phyloP scores from a whole-genome alignment of 2,888 invertebrate genomes.

The Petrophora chlorosata region DNA sequence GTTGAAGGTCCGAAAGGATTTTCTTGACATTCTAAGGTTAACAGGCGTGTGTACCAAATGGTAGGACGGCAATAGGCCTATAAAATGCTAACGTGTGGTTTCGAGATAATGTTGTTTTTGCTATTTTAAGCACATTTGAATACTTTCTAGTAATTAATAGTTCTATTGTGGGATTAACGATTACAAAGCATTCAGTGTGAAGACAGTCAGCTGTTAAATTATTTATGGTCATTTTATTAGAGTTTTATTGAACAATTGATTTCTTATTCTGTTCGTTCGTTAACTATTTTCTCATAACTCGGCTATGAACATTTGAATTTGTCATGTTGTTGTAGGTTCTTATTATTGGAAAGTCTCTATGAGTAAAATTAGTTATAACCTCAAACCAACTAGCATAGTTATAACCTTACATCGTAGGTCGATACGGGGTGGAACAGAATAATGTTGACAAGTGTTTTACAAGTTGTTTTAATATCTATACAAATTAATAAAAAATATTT shows the following conservation, averaged over 20 bases:
- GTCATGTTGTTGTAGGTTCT: too few species aligned
- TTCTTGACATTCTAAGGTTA: slow-evolving; percentile 26
- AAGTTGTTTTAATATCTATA: too few species aligned
- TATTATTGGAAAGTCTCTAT: too few species aligned
- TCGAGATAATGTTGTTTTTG: slow-evolving; percentile 24
- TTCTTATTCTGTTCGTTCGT: too few species aligned
- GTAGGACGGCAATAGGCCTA: slow-evolving; percentile 25
- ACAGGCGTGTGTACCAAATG: slow-evolving; percentile 21
- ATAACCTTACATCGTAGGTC: too few species aligned
- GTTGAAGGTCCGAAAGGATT: slow-evolving; percentile 9
- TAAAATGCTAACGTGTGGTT: slow-evolving; percentile 22
- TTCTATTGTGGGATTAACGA: slow-evolving; percentile 4
- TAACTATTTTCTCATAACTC: too few species aligned
- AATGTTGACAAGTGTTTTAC: too few species aligned
- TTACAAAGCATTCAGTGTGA: not conserved
- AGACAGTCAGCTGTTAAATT: not conserved
- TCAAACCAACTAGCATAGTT: too few species aligned
- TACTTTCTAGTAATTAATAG: slow-evolving; percentile 1
- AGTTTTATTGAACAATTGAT: not conserved
- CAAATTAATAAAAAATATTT: too few species aligned
- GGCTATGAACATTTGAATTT: too few species aligned
- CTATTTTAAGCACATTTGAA: not conserved
- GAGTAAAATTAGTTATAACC: too few species aligned
- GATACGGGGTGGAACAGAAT: too few species aligned
- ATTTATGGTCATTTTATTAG: not conserved